Evolutionary conservation across 2,797 vertebrate genomes (phyloP), one percentile per base, ranked within the genome.

Genomic region (Anomalospiza imberbis): DNA sequence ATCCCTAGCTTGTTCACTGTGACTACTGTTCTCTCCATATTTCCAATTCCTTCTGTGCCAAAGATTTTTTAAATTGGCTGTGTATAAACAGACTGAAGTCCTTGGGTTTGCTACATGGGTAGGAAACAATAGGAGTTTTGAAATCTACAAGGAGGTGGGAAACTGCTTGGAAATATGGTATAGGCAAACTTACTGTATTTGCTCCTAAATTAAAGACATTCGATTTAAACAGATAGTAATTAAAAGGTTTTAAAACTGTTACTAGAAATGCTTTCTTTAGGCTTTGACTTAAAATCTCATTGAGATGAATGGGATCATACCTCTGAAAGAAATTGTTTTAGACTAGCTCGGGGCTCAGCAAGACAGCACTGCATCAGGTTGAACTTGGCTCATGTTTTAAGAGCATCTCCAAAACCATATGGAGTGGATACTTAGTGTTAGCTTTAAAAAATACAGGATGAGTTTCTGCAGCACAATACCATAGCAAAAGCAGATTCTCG

Each of bases 351-450:
- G 83, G 32, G 21, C 70, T 91, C 82, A 89, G 85, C 55, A 89
- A 93, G 92, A 75, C 60, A 92, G 66, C 0, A 0, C 22, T 57
- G 40, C 58, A 84, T 75, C 85, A 90, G 53, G 47, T 78, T 93
- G 71, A 84, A 84, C 67, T 90, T 96, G 77, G 89, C 83, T 93
- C 62, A 31, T 70, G 86, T 76, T 94, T 81, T 77, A 95, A 87
- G 31, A 74, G 77, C 3, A 4, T 85, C 63, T 94, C 61, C 42
- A 89, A 84, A 91, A 90, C 25, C 74, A 93, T 82, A 90, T 65
- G 84, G 86, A 93, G 38, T 47, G 12, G 40, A 61, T 87, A 85
- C 85, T 85, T 88, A 88, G 19, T 89, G 71, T 65, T 91, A 88
- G 74, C 45, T 89, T 94, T 61, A 40, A 89, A 94, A 90, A 92